A percentile compares a stretch with the other conserved stretches of the same genome.
These are phyloP conservation scores for Perca schrenkii DNA, from an alignment of 2,113 vertebrate species.

Conservation along the genomic window DNA sequence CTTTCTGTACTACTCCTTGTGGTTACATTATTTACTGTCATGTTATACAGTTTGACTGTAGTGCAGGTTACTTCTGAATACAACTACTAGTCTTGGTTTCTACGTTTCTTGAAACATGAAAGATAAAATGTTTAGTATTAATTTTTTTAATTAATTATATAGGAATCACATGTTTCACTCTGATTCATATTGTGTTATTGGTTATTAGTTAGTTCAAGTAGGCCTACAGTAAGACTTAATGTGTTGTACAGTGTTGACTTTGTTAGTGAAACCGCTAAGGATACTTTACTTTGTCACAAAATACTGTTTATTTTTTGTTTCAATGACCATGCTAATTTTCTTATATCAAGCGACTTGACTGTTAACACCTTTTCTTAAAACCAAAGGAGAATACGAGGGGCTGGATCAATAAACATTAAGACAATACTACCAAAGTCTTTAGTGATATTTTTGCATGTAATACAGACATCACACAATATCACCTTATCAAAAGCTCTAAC, in stretches of 20 bases:
- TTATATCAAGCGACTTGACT: constrained; percentile 66
- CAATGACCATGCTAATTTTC: constrained; percentile 19
- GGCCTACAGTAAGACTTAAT: not conserved
- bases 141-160: constrained; percentile 1
- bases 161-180: not conserved
- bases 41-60: not conserved
- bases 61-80: not conserved
- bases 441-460: not conserved
- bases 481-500: not conserved
- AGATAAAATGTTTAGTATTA: not conserved
- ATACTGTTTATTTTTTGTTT: constrained; percentile 29
- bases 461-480: not conserved
- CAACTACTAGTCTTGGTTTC: not conserved
- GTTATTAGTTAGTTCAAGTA: constrained; percentile 1
- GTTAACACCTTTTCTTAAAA: constrained; percentile 74
- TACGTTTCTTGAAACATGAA: constrained; percentile 6
- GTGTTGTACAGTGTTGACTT: constrained; percentile 24
- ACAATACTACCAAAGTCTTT: constrained; percentile 1
- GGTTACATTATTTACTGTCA: not conserved
- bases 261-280: constrained; percentile 69
- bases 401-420: constrained; percentile 56
- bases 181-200: constrained; percentile 7
- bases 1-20: constrained; percentile 16
- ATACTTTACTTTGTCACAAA: constrained; percentile 42
- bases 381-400: constrained; percentile 61